phyloP scores from a whole-genome alignment of 2,888 invertebrate species.

The Eristalinus aeneus region DNA sequence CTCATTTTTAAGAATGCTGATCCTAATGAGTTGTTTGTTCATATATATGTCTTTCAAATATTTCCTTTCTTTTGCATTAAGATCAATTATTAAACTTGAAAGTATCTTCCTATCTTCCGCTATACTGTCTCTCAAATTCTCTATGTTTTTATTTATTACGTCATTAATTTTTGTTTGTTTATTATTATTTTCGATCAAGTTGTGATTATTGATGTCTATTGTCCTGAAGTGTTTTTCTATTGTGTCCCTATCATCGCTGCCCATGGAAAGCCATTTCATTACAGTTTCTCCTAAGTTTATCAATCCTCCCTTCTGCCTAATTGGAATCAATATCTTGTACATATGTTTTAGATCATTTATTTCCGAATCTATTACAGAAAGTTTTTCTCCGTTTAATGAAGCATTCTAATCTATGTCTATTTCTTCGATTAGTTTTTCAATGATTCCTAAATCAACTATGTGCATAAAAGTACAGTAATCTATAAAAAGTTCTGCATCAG shows the following conservation, averaged over 20 bases:
- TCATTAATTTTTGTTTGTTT: background rate
- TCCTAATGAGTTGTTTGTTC: background rate
- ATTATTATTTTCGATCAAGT: slow-evolving; percentile 18
- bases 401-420: background rate
- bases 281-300: slow-evolving; percentile 22
- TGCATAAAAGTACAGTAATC: too few relatives aligned
- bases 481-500: background rate
- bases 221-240: slow-evolving; percentile 20
- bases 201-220: slow-evolving; percentile 27
- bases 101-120: background rate
- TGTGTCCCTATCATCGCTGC: background rate
- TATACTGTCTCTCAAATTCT: background rate
- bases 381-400: background rate
- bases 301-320: slow-evolving; percentile 9
- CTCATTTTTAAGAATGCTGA: background rate
- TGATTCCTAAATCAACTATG: too few relatives aligned
- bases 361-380: background rate
- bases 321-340: background rate
- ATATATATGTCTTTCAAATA: background rate
- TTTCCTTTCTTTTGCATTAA: background rate
- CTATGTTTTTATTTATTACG: background rate
- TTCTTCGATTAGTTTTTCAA: background rate
- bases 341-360: slow-evolving; percentile 2
- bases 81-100: too few relatives aligned
- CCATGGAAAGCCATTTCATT: slow-evolving; percentile 34